These are phyloP conservation scores for Planiliza haematocheilus DNA, from an alignment of 2,113 vertebrate genomes.

Conservation along the genomic window DNA sequence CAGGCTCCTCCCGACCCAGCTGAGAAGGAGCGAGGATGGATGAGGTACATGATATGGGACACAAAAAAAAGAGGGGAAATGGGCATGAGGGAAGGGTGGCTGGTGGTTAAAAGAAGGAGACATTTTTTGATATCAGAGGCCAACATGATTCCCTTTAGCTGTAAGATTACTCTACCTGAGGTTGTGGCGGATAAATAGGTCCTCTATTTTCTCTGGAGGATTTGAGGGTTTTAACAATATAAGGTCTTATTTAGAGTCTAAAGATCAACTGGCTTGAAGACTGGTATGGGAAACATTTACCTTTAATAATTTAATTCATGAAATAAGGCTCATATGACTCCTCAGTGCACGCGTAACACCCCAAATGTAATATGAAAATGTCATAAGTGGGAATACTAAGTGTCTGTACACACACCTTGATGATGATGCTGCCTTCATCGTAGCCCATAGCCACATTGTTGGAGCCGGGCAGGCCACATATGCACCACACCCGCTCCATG, in stretches of 20 bases:
- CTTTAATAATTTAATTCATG: too few species aligned
- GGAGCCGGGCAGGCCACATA: slow-evolving; percentile 94
- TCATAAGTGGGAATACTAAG: neutral
- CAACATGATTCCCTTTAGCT: neutral
- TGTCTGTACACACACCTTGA: slow-evolving; percentile 87
- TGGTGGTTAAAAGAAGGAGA: neutral
- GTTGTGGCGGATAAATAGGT: neutral
- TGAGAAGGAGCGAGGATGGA: slow-evolving; percentile 55
- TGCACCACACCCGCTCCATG: slow-evolving; percentile 99
- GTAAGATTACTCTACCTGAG: neutral
- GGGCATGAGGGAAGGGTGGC: neutral
- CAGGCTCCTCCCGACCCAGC: slow-evolving; percentile 98
- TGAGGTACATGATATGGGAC: too few species aligned
- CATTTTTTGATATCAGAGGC: neutral
- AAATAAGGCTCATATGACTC: too few species aligned
- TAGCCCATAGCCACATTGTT: slow-evolving; percentile 97
- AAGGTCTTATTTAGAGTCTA: neutral
- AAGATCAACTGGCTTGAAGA: slow-evolving; percentile 4
- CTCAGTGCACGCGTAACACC: too few species aligned
- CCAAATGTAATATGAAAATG: too few species aligned
- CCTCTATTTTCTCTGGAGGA: slow-evolving; percentile 18
- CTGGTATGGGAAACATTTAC: neutral
- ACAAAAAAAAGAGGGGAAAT: neutral
- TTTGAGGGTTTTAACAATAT: slow-evolving; percentile 8
- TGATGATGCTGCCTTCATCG: slow-evolving; percentile 99